Percentiles rank a stretch among this genome's conserved stretches.
phyloP scores from a whole-genome alignment of 1,140 invertebrate genomes.

The Yoshiicerus persimilis region DNA sequence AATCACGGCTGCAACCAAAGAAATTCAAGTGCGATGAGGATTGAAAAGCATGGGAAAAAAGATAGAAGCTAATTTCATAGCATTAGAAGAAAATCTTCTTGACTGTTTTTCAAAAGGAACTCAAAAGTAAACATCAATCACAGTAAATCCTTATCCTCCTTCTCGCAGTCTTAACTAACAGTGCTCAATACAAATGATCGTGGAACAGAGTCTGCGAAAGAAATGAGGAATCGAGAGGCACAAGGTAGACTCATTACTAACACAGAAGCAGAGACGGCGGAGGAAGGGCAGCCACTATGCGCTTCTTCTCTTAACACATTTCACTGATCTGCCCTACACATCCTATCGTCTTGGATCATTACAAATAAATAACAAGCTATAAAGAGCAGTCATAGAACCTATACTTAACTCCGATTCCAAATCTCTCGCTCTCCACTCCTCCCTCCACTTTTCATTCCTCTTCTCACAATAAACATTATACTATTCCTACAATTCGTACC shows the following conservation, averaged over 20 bases:
- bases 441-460: background rate
- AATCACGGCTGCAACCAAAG: background rate
- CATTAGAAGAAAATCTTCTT: conserved; percentile 4
- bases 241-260: background rate
- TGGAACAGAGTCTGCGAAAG: background rate
- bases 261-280: background rate
- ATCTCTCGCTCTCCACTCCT: background rate
- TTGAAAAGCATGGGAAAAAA: conserved; percentile 6
- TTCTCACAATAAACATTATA: background rate
- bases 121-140: conserved; percentile 24
- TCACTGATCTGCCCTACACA: background rate
- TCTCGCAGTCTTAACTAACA: background rate
- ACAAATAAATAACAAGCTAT: background rate
- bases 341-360: background rate
- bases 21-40: background rate
- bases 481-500: background rate
- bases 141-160: background rate
- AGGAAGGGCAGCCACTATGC: background rate
- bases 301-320: background rate
- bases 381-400: background rate
- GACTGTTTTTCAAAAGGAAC: conserved; percentile 5
- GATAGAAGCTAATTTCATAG: conserved; percentile 19
- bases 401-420: background rate
- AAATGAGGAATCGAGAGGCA: background rate
- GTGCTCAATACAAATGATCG: background rate